Percentiles rank a stretch among this genome's conserved stretches.
These are phyloP conservation scores for Poeciliopsis prolifica DNA, from an alignment of 2,113 vertebrate genomes.

Conservation along the genomic window DNA sequence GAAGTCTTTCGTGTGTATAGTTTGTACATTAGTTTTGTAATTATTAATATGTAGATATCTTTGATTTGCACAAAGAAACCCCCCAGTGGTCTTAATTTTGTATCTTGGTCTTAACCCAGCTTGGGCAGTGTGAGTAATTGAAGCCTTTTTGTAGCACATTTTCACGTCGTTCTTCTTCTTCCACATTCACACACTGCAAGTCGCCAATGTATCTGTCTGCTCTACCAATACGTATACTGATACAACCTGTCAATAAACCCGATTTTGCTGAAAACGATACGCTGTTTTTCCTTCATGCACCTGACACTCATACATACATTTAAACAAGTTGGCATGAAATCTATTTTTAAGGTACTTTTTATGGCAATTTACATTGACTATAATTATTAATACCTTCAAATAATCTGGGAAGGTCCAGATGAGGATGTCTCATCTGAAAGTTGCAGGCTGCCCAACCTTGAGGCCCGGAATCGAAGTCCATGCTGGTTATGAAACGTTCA, in stretches of 20 bases:
- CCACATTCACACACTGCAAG: slow-evolving; percentile 14
- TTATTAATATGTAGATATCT: slow-evolving; percentile 62
- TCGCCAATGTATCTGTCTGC: slow-evolving; percentile 22
- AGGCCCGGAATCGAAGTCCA: background rate
- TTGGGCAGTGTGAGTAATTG: slow-evolving; percentile 57
- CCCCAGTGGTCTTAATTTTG: slow-evolving; percentile 70
- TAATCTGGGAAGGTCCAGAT: no score
- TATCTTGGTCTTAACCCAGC: slow-evolving; percentile 58
- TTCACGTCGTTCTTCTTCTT: slow-evolving; percentile 9
- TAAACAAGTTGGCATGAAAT: no score
- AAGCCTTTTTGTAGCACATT: slow-evolving; percentile 66
- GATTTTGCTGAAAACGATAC: slow-evolving; percentile 14
- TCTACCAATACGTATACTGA: slow-evolving; percentile 40
- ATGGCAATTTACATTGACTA: no score
- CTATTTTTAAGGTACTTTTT: no score
- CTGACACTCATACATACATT: background rate
- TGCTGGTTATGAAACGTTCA: background rate
- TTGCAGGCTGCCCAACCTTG: no score
- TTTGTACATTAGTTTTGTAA: slow-evolving; percentile 61
- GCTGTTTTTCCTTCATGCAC: background rate
- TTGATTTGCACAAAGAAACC: slow-evolving; percentile 75
- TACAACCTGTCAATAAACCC: slow-evolving; percentile 63
- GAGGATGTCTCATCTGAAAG: no score
- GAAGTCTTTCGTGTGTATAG: slow-evolving; percentile 57
- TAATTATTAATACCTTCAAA: no score